phyloP scores from a whole-genome alignment of 2,888 invertebrate species.

The Phorcus lineatus region DNA sequence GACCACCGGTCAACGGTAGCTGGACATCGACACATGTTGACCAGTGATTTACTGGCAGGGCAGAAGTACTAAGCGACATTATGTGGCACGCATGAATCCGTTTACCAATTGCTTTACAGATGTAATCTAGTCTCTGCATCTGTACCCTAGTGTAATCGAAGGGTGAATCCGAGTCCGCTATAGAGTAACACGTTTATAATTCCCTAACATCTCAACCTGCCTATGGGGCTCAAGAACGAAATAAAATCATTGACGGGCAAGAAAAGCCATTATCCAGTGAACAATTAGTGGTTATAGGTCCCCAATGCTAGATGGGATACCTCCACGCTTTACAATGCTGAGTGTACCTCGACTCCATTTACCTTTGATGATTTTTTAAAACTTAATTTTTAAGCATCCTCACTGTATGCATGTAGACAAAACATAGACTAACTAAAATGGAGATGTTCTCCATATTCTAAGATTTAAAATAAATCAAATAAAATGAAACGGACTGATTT shows the following conservation, averaged over 20 bases:
- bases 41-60: neutral
- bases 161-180: neutral
- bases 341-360: no score
- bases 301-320: neutral
- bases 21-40: slow-evolving; percentile 18
- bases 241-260: neutral
- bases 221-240: slow-evolving; percentile 10
- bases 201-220: slow-evolving; percentile 1
- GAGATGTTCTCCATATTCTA: no score
- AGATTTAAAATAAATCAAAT: no score
- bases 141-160: slow-evolving; percentile 12
- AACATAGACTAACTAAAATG: no score
- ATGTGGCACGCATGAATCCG: neutral
- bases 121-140: slow-evolving; percentile 1
- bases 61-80: slow-evolving; percentile 19
- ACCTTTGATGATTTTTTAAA: no score
- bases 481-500: no score
- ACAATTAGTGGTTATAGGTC: neutral
- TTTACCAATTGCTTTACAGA: slow-evolving; percentile 13
- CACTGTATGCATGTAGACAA: no score
- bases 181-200: slow-evolving; percentile 2
- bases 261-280: neutral
- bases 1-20: neutral
- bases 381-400: no score
- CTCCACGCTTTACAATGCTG: neutral